phyloP scores from a whole-genome alignment of 2,113 vertebrate genomes.

The Donacobius atricapilla region DNA sequence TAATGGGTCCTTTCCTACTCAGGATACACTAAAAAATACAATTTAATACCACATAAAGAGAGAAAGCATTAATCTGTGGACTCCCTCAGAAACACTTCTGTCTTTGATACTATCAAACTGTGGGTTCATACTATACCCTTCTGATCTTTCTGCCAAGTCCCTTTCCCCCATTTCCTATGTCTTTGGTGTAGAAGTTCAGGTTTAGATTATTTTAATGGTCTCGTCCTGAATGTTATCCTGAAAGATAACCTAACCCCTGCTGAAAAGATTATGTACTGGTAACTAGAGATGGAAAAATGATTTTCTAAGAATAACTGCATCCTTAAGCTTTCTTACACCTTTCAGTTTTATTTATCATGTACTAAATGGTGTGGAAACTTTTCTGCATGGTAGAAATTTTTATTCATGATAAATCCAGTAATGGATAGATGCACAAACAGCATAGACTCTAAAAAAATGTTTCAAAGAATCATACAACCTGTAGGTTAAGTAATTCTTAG shows the following conservation, averaged over 20 bases:
- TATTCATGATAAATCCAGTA: background rate
- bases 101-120: background rate
- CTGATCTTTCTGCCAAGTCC: background rate
- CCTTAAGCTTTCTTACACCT: background rate
- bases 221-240: background rate
- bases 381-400: background rate
- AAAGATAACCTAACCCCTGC: background rate
- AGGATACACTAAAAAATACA: background rate
- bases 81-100: background rate
- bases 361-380: background rate
- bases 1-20: background rate
- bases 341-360: background rate
- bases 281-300: background rate
- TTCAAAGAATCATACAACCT: background rate
- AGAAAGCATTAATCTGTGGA: background rate
- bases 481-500: background rate
- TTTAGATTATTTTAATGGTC: background rate
- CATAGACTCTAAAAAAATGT: background rate
- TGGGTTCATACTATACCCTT: background rate
- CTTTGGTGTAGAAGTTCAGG: background rate
- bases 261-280: background rate
- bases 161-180: background rate
- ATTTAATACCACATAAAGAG: background rate
- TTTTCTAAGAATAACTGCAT: background rate
- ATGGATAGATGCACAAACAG: background rate